phyloP scores from a whole-genome alignment of 2,797 vertebrate species.

The Rhyacichthys aspro region DNA sequence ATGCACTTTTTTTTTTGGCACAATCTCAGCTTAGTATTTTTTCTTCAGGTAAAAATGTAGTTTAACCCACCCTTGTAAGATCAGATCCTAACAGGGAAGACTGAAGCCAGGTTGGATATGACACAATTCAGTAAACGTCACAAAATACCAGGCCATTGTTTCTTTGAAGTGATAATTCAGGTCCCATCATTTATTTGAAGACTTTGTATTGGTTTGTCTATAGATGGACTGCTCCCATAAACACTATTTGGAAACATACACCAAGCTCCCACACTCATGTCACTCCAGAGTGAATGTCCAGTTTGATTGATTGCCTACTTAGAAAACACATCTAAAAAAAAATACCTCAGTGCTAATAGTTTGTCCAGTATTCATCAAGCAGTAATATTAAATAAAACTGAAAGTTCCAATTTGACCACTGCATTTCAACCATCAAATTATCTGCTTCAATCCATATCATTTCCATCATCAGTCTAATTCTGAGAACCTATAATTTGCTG shows the following conservation, averaged over 20 bases:
- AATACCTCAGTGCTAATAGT: too few relatives aligned
- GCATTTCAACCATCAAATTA: conserved; percentile 18
- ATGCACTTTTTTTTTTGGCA: neutral
- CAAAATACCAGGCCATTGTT: too few relatives aligned
- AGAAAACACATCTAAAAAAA: too few relatives aligned
- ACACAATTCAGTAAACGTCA: neutral
- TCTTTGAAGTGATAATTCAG: too few relatives aligned
- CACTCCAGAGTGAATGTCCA: too few relatives aligned
- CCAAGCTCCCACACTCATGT: too few relatives aligned
- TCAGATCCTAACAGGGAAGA: neutral
- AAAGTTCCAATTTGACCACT: neutral
- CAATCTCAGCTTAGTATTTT: neutral
- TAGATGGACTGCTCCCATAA: too few relatives aligned
- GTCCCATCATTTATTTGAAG: too few relatives aligned
- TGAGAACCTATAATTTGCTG: conserved; percentile 2
- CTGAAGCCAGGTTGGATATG: neutral
- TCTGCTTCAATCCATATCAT: conserved; percentile 1
- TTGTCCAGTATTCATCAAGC: neutral
- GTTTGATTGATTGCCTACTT: too few relatives aligned
- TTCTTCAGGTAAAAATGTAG: neutral
- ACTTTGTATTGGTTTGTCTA: too few relatives aligned
- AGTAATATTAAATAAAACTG: neutral
- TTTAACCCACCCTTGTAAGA: neutral
- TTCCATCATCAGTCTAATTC: conserved; percentile 6
- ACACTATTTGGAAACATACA: too few relatives aligned